Base-by-base conservation (phyloP, 2,888 invertebrate species). In the Chrysopilus asiliformis region DNA sequence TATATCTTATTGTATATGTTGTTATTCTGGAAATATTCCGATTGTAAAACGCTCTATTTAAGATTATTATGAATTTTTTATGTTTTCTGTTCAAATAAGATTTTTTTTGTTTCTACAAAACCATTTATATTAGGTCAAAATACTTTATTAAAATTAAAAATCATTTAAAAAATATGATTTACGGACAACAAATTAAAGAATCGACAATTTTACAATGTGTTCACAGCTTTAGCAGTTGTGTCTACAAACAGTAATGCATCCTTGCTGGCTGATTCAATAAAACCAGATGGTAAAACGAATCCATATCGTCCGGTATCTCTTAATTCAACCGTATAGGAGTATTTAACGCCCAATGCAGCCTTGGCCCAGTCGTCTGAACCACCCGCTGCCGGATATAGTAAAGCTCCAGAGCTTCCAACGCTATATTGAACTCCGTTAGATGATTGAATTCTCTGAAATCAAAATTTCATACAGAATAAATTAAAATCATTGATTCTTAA, bases 301-400 rank as follows among this genome's bases (percentile, higher is more conserved):
- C 91, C 93, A 54, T 79, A 76, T 38, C 72, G 68, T 1, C 90
- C 90, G 2, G 72, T 79, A 58, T 91, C 93, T 35, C 86, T 72
- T 36, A 93, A 70, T 66, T 94, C 93, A 38, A 93, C 70, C 1
- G 91, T 91, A 63, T 83, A 93, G 2, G 89, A 65, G 56, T 90
- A 93, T 56, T 87, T 89, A 44, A 93, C 78, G 25, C 74, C 74
- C 7, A 77, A 74, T 26, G 71, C 67, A 2, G 83, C 84, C 60
- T 91, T 89, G 6, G 89, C 91, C 86, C 90, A 93, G 58, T 93
- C 91, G 50, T 86, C 85, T 0, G 85, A 81, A 10, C 84, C 84
- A 2, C 86, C 86, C 19, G 81, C 65, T 3, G 83, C 83, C 2
- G 86, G 78, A 56, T 86, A 86, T 2, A 86, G 65, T 0, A 80